Base-by-base conservation (phyloP, 2,113 vertebrate genomes). In the Furnarius figulus region DNA sequence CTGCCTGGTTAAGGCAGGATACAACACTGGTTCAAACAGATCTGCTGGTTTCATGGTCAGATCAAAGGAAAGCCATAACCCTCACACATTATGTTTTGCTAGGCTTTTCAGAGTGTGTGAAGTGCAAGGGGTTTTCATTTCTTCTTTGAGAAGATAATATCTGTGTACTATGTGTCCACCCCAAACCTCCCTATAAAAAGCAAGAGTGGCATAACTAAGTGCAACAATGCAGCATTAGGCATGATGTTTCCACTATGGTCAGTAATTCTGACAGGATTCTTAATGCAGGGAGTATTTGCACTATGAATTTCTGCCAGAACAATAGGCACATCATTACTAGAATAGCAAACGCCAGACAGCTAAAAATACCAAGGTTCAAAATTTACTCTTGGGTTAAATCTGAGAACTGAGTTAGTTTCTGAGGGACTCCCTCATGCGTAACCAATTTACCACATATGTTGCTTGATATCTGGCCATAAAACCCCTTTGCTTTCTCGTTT, bases 311-410 rank as follows among this genome's bases (percentile, higher is more conserved):
- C 59, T 91, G 68, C 72, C 42, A 65, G 75, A 83, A 52, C 65
- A 84, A 50, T 4, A 39, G 66, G 56, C 61, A 44, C 8, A 2
- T 50, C 80, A 33, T 50, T 89, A 33, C 55, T 84, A 81, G 66
- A 96, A 67, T 35, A 74, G 65, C n/a, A 47, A 90, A 74, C 49
- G 75, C 27, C 31, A 33, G 44, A 67, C 28, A 59, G 28, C 52
- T 92, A 88, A 89, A 91, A 90, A 74, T 93, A 67, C 16, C 50
- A 71, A 66, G 11, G 42, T 53, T 71, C 89, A 94, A 78, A 89
- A 92, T 78, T 80, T 94, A 63, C 61, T 67, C 3, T 39, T 78
- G 47, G 65, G 52, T 84, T 81, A 81, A 86, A 78, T 77, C 58
- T 71, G 68, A 77, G 68, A 78, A 46, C 28, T 53, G 39, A 9